Evolutionary conservation across 2,113 vertebrate species (phyloP).

Genomic region (Trichomycterus rosablanca): DNA sequence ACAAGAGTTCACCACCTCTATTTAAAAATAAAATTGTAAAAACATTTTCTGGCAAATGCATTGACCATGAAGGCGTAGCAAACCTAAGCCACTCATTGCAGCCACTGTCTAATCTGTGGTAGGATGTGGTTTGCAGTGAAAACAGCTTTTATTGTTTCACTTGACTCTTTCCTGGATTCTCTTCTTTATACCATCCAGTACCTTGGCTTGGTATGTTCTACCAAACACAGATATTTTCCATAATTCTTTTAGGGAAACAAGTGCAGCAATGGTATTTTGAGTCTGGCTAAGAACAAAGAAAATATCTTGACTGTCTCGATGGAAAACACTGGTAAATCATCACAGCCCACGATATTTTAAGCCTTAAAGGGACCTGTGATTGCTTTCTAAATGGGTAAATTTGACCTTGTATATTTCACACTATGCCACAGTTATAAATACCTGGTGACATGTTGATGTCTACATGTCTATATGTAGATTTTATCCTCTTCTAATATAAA

Average conservation of each 20-base stretch:
- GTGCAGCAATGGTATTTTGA: constrained; percentile 1
- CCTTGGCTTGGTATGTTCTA: constrained; percentile 39
- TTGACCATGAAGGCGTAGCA: constrained; percentile 34
- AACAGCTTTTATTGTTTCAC: constrained; percentile 51
- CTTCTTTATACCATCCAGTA: constrained; percentile 40
- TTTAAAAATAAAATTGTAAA: constrained; percentile 51
- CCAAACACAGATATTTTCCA: constrained; percentile 20
- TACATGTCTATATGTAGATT: too few relatives aligned
- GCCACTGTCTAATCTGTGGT: constrained; percentile 49
- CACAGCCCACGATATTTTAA: too few relatives aligned
- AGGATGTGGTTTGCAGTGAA: constrained; percentile 57
- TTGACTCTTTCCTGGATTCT: constrained; percentile 43
- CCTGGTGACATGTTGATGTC: too few relatives aligned
- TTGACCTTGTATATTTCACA: too few relatives aligned
- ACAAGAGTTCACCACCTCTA: constrained; percentile 31
- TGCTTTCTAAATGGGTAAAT: too few relatives aligned
- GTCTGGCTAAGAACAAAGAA: too few relatives aligned
- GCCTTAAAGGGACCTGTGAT: too few relatives aligned
- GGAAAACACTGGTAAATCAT: neutral
- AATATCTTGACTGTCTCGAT: neutral
- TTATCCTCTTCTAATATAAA: too few relatives aligned
- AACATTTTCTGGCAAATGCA: constrained; percentile 60
- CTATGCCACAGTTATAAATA: too few relatives aligned
- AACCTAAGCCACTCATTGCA: constrained; percentile 35
- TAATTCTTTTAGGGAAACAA: constrained; percentile 14